Evolutionary conservation across 2,113 vertebrate genomes (phyloP), one percentile per base, ranked within the genome.

Genomic region (Hydropotes inermis): DNA sequence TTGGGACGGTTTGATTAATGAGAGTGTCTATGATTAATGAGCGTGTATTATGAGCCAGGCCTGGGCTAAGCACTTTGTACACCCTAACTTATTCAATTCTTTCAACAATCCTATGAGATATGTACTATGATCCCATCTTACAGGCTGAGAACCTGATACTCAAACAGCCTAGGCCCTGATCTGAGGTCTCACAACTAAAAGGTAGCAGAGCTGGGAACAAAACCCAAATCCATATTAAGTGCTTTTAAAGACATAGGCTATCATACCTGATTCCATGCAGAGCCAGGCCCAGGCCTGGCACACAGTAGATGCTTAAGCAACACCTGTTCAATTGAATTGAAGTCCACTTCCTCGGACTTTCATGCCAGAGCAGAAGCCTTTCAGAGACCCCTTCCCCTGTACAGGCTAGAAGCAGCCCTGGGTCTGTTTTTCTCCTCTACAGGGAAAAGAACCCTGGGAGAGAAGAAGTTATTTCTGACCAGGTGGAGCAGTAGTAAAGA

Each of bases 1-100:
- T 54, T 8, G 17, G 21, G 52, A 21, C 27, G 21, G 1, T n/a
- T 57, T 64, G 74, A 47, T 58, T 61, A 33, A 33, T 25, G 28
- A 70, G 6, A 1, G 45, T 19, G 2, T 5, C 1, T 52, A 43
- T 47, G 82, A 79, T 87, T 81, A 43, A 50, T 45, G n/a, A 58
- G 36, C 0, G 4, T 13, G 10, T 23, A 2, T 30, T 25, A 19
- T 0, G 7, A 79, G n/a, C 76, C 23, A 54, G 39, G 39, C 3
- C 74, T 19, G 1, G 5, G 21, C 36, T 23, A 28, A 39, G 39
- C 19, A 3, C 47, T 33, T 54, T 5, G 4, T 28, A 23, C 0
- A 3, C 47, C 14, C 28, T 2, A 11, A 57, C 16, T 82, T 60
- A 39, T n/a, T n/a, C 11, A 76, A 55, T 52, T 21, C 47, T 52